A percentile compares a stretch with the other conserved stretches of the same genome.
Conservation (phyloP, 2,888 invertebrate genomes). For the Heliconius ismenius region DNA sequence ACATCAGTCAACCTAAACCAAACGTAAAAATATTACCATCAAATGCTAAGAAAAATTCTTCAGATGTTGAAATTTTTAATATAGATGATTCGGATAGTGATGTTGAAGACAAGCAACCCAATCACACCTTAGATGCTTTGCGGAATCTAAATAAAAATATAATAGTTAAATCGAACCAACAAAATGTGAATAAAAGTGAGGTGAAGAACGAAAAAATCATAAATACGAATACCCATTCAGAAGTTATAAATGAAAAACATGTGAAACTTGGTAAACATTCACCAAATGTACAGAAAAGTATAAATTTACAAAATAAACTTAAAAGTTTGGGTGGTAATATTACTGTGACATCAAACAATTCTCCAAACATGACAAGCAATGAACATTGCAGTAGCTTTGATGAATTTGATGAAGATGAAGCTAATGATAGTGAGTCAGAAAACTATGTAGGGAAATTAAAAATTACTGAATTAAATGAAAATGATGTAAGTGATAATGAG, state of each 20-base stretch:
- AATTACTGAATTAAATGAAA: constrained; percentile 62
- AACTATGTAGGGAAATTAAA: constrained; percentile 54
- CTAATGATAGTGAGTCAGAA: constrained; percentile 53
- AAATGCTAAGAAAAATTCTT: constrained; percentile 49
- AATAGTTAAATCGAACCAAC: constrained; percentile 58
- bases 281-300: constrained; percentile 48
- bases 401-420: constrained; percentile 42
- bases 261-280: constrained; percentile 38
- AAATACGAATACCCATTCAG: constrained; percentile 19
- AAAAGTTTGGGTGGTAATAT: constrained; percentile 67
- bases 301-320: constrained; percentile 58
- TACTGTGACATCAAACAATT: constrained; percentile 64
- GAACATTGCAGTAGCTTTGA: constrained; percentile 39
- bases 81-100: constrained; percentile 75
- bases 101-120: constrained; percentile 47
- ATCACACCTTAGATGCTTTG: constrained; percentile 49
- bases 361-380: constrained; percentile 49
- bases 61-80: constrained; percentile 68
- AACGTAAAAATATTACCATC: constrained; percentile 43
- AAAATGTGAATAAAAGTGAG: constrained; percentile 36
- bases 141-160: constrained; percentile 62
- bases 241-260: constrained; percentile 28
- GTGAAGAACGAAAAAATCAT: constrained; percentile 24
- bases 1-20: constrained; percentile 25
- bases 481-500: constrained; percentile 54